Evolutionary conservation across 1,140 invertebrate genomes (phyloP), one percentile per base, ranked within the genome.

Genomic region (Muscidifurax raptorellus): DNA sequence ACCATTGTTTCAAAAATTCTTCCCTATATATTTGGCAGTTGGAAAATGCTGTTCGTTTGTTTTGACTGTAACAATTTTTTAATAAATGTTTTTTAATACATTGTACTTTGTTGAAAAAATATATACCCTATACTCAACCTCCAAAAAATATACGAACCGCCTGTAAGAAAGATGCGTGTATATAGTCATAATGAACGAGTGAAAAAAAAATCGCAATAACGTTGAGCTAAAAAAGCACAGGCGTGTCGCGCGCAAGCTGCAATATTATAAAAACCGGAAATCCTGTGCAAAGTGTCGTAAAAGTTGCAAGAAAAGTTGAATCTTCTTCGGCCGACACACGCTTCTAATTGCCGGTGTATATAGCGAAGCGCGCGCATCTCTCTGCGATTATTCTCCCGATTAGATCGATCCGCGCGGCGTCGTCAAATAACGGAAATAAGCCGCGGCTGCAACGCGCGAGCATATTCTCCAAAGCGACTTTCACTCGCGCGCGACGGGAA

Each of bases 31-130:
- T n/a, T 64, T 52, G 47, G 7, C 44, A 22, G n/a, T 78, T 78
- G 32, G 6, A 52, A 25, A 75, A 75, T 22, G 15, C 40, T 75
- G 18, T 75, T 75, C 27, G n/a, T 47, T 75, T 47, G 32, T 44
- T 75, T 44, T 64, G 6, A 74, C 75, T 74, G n/a, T 52, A 64
- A 59, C 40, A 40, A 82, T 64, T 81, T 82, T 82, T 76, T 66
- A 82, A 82, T 82, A 82, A 82, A 82, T 82, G 81, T 82, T 82
- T 82, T 80, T 82, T 76, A 75, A 82, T 82, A 82, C 52, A 82
- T 76, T 74, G 80, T 82, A 82, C 66, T 52, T 59, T 32, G 72
- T 30, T 44, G 25, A 59, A 30, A 10, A 40, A 74, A 12, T 69
- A 4, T 28, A n/a, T 75, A 40, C 36, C 36, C 36, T n/a, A n/a